A percentile compares a stretch with the other conserved stretches of the same genome.
Evolutionary conservation across 1,140 invertebrate genomes (phyloP).

Genomic region (Gyrodactylus salaris): DNA sequence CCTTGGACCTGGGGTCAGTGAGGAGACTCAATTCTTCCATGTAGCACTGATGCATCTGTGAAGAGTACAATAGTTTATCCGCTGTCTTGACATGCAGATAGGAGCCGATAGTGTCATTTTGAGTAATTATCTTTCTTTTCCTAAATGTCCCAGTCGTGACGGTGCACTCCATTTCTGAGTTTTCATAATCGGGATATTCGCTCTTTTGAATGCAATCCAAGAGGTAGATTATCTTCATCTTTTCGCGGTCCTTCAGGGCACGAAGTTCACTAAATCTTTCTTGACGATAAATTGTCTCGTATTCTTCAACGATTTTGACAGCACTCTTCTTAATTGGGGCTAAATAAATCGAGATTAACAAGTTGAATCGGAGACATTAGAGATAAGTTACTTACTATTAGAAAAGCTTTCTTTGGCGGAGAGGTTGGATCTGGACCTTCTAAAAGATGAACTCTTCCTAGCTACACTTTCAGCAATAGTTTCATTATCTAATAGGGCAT

Average conservation of each 20-base stretch:
- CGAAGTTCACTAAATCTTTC: background rate
- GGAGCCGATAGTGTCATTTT: background rate
- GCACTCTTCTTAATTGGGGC: background rate
- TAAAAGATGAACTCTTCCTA: background rate
- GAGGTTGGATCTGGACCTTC: background rate
- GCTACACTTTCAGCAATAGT: background rate
- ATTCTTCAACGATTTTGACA: background rate
- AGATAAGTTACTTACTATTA: background rate
- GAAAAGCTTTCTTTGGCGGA: background rate
- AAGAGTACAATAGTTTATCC: background rate
- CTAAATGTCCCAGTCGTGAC: background rate
- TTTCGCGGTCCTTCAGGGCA: background rate
- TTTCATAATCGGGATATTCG: background rate
- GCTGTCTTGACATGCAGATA: background rate
- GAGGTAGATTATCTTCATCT: background rate
- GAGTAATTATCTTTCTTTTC: background rate
- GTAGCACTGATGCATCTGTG: background rate
- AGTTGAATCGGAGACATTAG: background rate
- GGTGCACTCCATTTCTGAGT: no score
- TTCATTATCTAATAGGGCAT: background rate
- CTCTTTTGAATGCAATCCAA: background rate
- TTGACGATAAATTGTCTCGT: background rate
- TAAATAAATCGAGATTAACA: background rate
- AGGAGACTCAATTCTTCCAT: background rate
- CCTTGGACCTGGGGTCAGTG: background rate